Conservation (phyloP, 1,140 invertebrate genomes). For the Polypedilum pembai region DNA sequence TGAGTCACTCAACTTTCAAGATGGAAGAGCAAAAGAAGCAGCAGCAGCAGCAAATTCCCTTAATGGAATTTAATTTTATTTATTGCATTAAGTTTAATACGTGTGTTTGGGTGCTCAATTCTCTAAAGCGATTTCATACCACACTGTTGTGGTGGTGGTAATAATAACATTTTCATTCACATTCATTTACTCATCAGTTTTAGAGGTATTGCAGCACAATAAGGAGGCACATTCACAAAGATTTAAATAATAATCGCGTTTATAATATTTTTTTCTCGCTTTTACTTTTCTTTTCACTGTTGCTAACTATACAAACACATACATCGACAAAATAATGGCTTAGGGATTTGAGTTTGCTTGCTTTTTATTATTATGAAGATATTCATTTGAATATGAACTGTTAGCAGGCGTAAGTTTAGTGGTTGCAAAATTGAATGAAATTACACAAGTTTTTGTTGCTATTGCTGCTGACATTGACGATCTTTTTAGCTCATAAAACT, state of each 20-base stretch:
- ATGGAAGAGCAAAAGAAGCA: too few relatives aligned
- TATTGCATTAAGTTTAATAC: slow-evolving; percentile 27
- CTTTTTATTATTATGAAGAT: slow-evolving; percentile 4
- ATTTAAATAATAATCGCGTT: slow-evolving; percentile 25
- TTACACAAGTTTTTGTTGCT: background rate
- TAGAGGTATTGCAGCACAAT: too few relatives aligned
- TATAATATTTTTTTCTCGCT: background rate
- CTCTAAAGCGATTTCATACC: background rate
- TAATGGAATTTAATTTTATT: slow-evolving; percentile 24
- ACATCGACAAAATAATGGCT: background rate
- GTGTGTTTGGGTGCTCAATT: background rate
- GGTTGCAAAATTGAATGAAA: slow-evolving; percentile 7
- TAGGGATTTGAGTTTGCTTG: background rate
- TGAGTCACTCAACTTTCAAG: too few relatives aligned
- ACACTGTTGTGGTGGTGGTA: background rate
- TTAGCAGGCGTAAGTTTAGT: background rate
- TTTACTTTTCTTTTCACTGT: background rate
- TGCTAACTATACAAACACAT: background rate
- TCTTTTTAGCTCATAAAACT: too few relatives aligned
- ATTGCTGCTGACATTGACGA: background rate
- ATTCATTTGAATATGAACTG: slow-evolving; percentile 27
- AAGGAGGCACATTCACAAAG: background rate
- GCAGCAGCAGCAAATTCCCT: background rate
- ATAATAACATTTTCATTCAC: background rate
- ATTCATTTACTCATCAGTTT: background rate